Conservation (phyloP, 2,113 vertebrate genomes). For the Gymnobelideus leadbeateri region DNA sequence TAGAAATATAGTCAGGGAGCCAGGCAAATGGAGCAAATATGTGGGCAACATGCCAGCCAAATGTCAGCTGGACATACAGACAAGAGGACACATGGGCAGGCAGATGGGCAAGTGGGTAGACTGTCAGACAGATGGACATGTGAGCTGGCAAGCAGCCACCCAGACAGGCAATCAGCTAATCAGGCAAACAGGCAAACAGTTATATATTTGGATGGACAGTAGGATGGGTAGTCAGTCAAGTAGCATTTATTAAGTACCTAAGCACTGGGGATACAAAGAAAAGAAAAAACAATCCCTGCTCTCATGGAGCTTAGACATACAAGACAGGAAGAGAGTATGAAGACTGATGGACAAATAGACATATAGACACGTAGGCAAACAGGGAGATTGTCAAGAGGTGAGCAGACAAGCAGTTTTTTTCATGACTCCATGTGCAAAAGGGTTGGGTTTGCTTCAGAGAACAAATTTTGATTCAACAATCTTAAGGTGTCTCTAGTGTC, state of each 20-base stretch:
- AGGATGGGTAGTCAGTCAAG: background rate
- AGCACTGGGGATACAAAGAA: background rate
- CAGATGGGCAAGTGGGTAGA: background rate
- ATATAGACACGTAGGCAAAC: no score
- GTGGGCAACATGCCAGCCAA: background rate
- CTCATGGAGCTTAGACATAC: background rate
- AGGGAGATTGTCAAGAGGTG: background rate
- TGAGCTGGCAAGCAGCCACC: no score
- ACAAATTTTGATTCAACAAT: background rate
- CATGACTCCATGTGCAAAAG: no score
- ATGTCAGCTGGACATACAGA: background rate
- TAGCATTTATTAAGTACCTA: background rate
- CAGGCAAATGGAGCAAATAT: background rate
- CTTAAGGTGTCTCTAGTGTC: background rate
- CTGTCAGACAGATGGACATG: background rate
- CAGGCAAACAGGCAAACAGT: background rate
- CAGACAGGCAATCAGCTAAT: no score
- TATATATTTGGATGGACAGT: background rate
- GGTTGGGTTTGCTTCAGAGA: no score
- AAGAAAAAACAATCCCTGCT: background rate
- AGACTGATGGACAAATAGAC: background rate
- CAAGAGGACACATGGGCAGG: background rate
- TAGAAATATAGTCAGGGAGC: background rate
- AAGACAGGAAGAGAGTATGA: background rate
- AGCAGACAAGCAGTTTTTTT: background rate